Evolutionary conservation across 2,888 invertebrate species (phyloP), one percentile per base, ranked within the genome.

Genomic region (Xanthorhoe designata): DNA sequence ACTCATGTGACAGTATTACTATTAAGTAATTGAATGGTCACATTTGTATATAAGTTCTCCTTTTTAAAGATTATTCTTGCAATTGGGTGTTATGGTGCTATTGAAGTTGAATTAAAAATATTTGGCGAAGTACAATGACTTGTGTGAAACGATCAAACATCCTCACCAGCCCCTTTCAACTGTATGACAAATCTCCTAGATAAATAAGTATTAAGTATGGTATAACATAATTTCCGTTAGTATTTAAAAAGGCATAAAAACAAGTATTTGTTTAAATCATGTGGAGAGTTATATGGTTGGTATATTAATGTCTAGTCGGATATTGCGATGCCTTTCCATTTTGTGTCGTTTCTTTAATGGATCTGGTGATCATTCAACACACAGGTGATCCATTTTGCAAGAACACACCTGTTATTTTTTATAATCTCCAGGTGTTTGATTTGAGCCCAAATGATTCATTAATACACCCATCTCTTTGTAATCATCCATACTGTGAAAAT

Each of bases 251-350:
- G 38, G 2, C 13, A 42, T 42, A 42, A 42, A 35, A 13, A 42
- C 38, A 42, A 42, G 13, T 13, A 42, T 42, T 42, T 42, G 13
- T 42, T 42, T 13, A 42, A 13, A 42, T 42, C 38, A 13, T 42
- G 38, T 42, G 38, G 38, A 42, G 38, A 42, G 38, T 42, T 42
- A 42, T 32, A 42, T 42, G 10, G 38, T 51, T 49, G 15, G 49
- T 18, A 3, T 49, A 49, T 49, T 49, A 49, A 18, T 49, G 18
- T 17, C 8, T 42, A 42, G 38, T 42, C 38, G 38, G 38, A 42
- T 42, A 42, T 42, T 42, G 38, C 38, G 38, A 49, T 49, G 18
- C 15, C 49, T 18, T 49, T 49, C 49, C 15, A 17, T 42, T 42
- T 13, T 42, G 38, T 42, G 38, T 42, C 38, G 38, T 42, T 42